These are phyloP conservation scores for Harmothoe impar DNA, from an alignment of 2,888 invertebrate genomes.

Conservation along the genomic window DNA sequence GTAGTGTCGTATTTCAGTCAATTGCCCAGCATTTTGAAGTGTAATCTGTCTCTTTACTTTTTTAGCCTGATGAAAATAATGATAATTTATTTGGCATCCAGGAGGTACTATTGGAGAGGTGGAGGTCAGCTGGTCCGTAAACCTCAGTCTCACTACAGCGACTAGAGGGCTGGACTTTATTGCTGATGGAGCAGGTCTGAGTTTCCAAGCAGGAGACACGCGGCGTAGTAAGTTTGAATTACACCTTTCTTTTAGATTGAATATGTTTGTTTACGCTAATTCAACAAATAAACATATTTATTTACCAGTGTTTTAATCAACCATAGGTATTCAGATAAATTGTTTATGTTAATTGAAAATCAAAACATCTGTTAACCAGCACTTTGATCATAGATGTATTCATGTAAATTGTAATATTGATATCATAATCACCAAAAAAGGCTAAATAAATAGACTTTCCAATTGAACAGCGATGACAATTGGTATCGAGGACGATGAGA, in stretches of 20 bases:
- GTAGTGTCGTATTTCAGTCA: too few species aligned
- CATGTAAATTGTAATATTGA: too few species aligned
- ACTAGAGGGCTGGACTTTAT: constrained; percentile 76
- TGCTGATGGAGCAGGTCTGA: constrained; percentile 82
- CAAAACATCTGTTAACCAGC: background rate
- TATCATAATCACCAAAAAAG: too few species aligned
- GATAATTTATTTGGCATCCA: constrained; percentile 65
- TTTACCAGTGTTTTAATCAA: too few species aligned
- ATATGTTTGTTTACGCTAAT: too few species aligned
- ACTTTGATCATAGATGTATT: too few species aligned
- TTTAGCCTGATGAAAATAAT: too few species aligned
- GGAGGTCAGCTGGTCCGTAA: constrained; percentile 79
- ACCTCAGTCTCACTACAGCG: constrained; percentile 75
- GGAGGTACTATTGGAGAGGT: constrained; percentile 81
- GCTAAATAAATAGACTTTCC: background rate
- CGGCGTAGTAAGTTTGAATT: constrained; percentile 73
- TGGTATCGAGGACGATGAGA: constrained; percentile 79
- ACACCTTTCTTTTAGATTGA: background rate
- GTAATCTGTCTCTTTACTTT: too few species aligned
- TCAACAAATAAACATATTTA: too few species aligned
- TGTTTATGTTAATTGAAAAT: too few species aligned
- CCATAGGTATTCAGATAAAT: too few species aligned
- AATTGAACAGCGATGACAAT: constrained; percentile 78
- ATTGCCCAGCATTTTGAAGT: too few species aligned
- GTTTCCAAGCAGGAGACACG: constrained; percentile 77